Evolutionary conservation across 2,888 invertebrate genomes (phyloP), one percentile per base, ranked within the genome.

Genomic region (Coelinius sp.): DNA sequence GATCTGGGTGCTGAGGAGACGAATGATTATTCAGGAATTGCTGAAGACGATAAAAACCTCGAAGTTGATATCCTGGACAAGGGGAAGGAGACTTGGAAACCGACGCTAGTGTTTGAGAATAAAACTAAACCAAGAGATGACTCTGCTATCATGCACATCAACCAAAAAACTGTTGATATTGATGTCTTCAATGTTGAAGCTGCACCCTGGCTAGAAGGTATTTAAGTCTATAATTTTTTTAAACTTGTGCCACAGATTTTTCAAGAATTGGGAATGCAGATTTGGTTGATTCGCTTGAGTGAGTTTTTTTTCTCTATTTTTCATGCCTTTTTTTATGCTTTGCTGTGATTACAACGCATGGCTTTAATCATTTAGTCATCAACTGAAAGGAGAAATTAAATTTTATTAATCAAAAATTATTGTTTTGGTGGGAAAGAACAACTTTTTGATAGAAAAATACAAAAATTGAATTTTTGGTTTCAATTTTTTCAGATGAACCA

Each of bases 111-210:
- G 6, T 81, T 81, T 25, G 78, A 81, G 53, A 84, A 85, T 56
- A 83, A 81, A 68, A 73, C 68, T 7, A 75, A 73, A 52, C 67
- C 71, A 22, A 68, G 22, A 8, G 38, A 71, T 5, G 79, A 78
- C 14, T 76, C 80, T 2, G 80, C 76, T 8, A 80, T 87, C 24
- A 87, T 87, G 87, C 82, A 75, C 66, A 82, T 87, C 44, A 76
- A 76, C 27, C 76, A 73, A 20, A 81, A 81, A 25, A 78, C 73
- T 0, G 53, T n/a, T 1, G 82, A 82, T 20, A 73, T 82, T 2
- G 83, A 84, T 41, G 70, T 81, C n/a, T 78, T 83, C 56, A 80
- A 81, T 63, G 73, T 81, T 1, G 81, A 83, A 71, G 63, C 80
- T 24, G 78, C 77, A 5, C 80, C 83, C 0, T 77, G 77, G 62